Percentiles rank a stretch among this genome's conserved stretches.
These are phyloP conservation scores for Eutrigla gurnardus DNA, from an alignment of 2,797 vertebrate genomes.

Conservation along the genomic window DNA sequence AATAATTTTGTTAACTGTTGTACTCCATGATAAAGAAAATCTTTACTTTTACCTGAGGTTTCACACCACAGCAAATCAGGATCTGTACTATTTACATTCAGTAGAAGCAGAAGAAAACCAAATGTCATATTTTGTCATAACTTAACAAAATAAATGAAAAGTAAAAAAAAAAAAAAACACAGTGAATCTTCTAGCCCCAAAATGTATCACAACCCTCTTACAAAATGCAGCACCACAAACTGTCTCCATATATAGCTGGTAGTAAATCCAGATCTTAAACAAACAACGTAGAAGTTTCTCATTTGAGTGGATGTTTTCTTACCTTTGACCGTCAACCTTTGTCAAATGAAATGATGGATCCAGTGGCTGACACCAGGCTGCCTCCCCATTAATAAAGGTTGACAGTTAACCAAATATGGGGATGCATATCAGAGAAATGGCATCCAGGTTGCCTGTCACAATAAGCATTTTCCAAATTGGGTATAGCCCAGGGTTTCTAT, in stretches of 20 bases:
- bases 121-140: conserved; percentile 7
- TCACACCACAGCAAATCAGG: conserved; percentile 30
- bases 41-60: conserved; percentile 52
- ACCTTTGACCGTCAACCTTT: conserved; percentile 67
- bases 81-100: conserved; percentile 33
- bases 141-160: neutral
- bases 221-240: conserved; percentile 2
- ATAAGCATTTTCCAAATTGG: conserved; percentile 68
- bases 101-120: conserved; percentile 17
- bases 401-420: conserved; percentile 75
- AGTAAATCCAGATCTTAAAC: neutral
- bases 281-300: neutral
- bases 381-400: conserved; percentile 75
- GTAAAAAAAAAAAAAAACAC: neutral
- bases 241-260: neutral
- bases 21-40: neutral
- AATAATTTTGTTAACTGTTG: neutral
- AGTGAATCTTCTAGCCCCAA: neutral
- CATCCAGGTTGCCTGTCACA: conserved; percentile 65
- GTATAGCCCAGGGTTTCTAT: conserved; percentile 62
- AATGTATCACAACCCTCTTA: neutral
- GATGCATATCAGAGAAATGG: conserved; percentile 70
- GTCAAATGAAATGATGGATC: conserved; percentile 63
- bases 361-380: conserved; percentile 50
- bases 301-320: conserved; percentile 35